phyloP scores from a whole-genome alignment of 2,888 invertebrate species.

The Dryobotodes eremita region DNA sequence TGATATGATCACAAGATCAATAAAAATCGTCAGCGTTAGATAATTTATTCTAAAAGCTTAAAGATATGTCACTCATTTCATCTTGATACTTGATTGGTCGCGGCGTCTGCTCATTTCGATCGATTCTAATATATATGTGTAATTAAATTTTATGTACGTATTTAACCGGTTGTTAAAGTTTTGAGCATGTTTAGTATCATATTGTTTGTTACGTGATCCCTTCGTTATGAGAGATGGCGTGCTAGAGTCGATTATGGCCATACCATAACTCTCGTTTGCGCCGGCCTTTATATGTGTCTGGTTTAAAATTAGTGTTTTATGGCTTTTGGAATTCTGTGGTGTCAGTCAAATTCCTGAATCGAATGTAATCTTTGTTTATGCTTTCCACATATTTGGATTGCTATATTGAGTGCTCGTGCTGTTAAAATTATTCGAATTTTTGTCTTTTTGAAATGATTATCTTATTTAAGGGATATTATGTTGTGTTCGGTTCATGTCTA shows the following conservation, averaged over 20 bases:
- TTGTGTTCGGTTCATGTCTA: background rate
- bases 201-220: slow-evolving; percentile 68
- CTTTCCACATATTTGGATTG: slow-evolving; percentile 47
- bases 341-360: slow-evolving; percentile 64
- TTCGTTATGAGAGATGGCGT: slow-evolving; percentile 76
- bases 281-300: slow-evolving; percentile 74
- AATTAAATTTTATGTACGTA: slow-evolving; percentile 65
- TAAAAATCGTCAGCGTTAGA: slow-evolving; percentile 48
- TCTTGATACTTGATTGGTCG: slow-evolving; percentile 61
- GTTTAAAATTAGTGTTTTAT: slow-evolving; percentile 77
- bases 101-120: slow-evolving; percentile 63
- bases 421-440: background rate
- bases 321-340: slow-evolving; percentile 69
- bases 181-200: slow-evolving; percentile 57
- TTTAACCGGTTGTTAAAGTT: slow-evolving; percentile 65
- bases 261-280: slow-evolving; percentile 75
- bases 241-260: slow-evolving; percentile 73
- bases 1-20: slow-evolving; percentile 34
- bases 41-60: slow-evolving; percentile 51
- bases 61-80: slow-evolving; percentile 59
- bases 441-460: background rate
- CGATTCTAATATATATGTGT: slow-evolving; percentile 57
- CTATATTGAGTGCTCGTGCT: slow-evolving; percentile 17
- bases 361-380: slow-evolving; percentile 53
- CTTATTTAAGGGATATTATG: background rate